These are phyloP conservation scores for Larimichthys crocea DNA, from an alignment of 2,113 vertebrate genomes.

Conservation along the genomic window DNA sequence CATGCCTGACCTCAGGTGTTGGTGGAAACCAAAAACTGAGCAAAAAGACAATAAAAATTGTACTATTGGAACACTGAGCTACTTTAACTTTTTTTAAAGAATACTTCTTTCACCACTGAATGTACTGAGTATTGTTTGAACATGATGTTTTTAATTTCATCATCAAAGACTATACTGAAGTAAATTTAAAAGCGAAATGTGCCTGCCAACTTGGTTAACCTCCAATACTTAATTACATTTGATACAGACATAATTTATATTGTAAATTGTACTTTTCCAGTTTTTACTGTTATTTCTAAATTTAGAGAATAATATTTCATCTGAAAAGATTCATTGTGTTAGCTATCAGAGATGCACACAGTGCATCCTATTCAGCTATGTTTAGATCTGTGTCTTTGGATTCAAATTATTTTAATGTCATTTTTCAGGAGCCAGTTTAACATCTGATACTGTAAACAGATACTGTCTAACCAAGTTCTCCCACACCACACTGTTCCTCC, in stretches of 20 bases:
- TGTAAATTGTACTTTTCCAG: too few relatives aligned
- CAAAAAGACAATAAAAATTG: background rate
- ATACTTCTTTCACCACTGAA: too few relatives aligned
- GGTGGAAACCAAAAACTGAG: background rate
- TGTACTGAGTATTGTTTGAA: background rate
- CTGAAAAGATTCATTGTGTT: background rate
- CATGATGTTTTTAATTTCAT: background rate
- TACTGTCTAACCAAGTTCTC: background rate
- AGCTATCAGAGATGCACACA: background rate
- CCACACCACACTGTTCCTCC: background rate
- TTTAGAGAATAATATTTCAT: background rate
- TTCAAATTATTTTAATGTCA: background rate
- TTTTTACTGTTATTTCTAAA: background rate
- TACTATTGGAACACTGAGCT: too few relatives aligned
- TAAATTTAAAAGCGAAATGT: background rate
- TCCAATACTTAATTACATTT: background rate
- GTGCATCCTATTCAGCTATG: background rate
- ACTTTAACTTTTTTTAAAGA: too few relatives aligned
- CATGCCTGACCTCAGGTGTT: background rate
- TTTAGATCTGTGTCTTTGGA: background rate
- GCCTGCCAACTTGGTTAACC: background rate
- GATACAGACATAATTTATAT: too few relatives aligned
- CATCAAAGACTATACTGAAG: background rate
- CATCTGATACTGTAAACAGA: background rate
- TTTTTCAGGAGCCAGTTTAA: conserved; percentile 4